Percentiles rank a stretch among this genome's conserved stretches.
Evolutionary conservation across 2,888 invertebrate species (phyloP).

Genomic region (Clepsis dumicolana): DNA sequence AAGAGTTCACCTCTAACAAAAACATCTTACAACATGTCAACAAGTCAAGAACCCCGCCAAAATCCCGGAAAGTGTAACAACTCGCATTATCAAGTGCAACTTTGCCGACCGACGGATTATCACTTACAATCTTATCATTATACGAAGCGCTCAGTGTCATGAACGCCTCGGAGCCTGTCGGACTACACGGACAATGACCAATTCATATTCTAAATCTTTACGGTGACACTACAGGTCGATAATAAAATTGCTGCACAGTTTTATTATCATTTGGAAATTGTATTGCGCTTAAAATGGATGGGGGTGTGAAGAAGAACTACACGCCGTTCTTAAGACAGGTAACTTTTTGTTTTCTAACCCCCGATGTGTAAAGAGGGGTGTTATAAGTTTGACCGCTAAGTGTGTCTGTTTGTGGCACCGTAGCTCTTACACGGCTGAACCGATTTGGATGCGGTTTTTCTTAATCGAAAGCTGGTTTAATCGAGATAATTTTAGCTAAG

Average conservation of each 20-base stretch:
- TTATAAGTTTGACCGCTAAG: no score
- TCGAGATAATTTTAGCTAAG: no score
- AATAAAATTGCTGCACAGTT: slow-evolving; percentile 17
- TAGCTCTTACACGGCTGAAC: no score
- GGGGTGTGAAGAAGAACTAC: slow-evolving; percentile 38
- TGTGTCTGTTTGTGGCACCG: no score
- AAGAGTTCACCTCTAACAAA: no score
- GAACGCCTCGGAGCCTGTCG: neutral
- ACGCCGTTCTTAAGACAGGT: slow-evolving; percentile 61
- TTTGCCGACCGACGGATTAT: slow-evolving; percentile 8
- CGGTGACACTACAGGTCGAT: slow-evolving; percentile 9
- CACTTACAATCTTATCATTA: slow-evolving; percentile 8
- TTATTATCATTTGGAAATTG: slow-evolving; percentile 11
- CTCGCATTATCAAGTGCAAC: slow-evolving; percentile 21
- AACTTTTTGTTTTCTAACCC: slow-evolving; percentile 22
- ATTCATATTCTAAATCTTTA: neutral
- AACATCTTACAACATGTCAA: neutral
- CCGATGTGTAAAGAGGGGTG: no score
- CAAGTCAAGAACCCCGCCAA: neutral
- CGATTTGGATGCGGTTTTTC: no score
- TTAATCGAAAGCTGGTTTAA: no score
- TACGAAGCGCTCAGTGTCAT: slow-evolving; percentile 7
- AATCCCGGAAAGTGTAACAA: slow-evolving; percentile 1
- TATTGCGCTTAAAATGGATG: slow-evolving; percentile 40
- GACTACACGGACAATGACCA: neutral